Evolutionary conservation across 2,888 invertebrate species (phyloP), one percentile per base, ranked within the genome.

Genomic region (Miltochrista miniata): DNA sequence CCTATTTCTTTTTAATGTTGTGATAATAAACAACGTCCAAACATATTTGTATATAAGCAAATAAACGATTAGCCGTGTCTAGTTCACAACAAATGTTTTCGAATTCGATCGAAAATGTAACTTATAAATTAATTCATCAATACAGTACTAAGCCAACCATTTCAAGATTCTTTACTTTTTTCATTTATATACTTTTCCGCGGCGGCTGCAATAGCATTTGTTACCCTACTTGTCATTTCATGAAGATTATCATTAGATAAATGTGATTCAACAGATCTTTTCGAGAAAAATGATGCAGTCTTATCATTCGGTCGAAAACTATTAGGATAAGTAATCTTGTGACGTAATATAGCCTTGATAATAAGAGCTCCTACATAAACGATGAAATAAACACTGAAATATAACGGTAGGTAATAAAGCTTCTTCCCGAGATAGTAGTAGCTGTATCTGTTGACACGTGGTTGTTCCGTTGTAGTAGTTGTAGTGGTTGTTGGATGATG

Each of bases 361-460:
- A 96, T 94, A 24, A 96, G 86, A 13, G 95, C 94, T 1, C 94
- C 94, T 0, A 96, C 94, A 70, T 96, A 96, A 51, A 95, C 84
- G 45, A 94, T 93, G 62, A 94, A 94, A 65, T 94, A 96, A 11
- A 95, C 94, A 74, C 95, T 95, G 75, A 96, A 96, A 78, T 95
- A 96, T 39, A 96, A 80, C 0, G 96, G 96, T 56, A 96, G 87
- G 73, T 95, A 96, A 92, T 95, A 96, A 33, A 96, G 83, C 71
- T 96, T 96, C 65, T 95, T 93, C 2, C 95, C 95, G 54, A 96
- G 90, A 71, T 94, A 95, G 71, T 95, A 96, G 77, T 96, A 96
- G 74, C 95, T 95, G 87, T 94, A 95, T 76, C 87, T 92, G 70
- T 93, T 93, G 8, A 93, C 93, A 76, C 93, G 88, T 63, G 93